Evolutionary conservation across 2,888 invertebrate species (phyloP).

Genomic region (Aspidapion aeneum): DNA sequence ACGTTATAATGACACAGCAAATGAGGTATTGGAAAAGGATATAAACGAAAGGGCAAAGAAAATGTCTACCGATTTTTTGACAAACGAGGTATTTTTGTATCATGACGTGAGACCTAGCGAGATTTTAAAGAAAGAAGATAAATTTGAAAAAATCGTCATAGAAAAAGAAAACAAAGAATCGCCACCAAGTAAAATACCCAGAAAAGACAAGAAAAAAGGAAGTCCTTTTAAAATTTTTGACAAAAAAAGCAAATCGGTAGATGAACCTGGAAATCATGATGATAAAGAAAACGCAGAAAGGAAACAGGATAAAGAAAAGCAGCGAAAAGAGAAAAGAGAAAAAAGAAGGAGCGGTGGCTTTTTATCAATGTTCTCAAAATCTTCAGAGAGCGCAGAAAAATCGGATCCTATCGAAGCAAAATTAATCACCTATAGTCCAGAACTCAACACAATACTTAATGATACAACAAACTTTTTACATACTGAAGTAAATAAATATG

Average conservation of each 20-base stretch:
- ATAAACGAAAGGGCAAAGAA: not conserved
- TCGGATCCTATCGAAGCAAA: constrained; percentile 1
- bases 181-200: constrained; percentile 17
- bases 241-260: constrained; percentile 25
- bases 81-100: constrained; percentile 34
- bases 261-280: constrained; percentile 18
- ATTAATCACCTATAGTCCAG: constrained; percentile 15
- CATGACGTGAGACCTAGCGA: constrained; percentile 34
- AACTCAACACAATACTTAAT: constrained; percentile 26
- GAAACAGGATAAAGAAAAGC: constrained; percentile 9
- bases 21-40: not conserved
- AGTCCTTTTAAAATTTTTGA: constrained; percentile 32
- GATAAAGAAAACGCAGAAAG: constrained; percentile 16
- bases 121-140: not conserved
- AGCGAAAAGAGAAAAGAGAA: constrained; percentile 19
- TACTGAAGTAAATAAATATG: constrained; percentile 36
- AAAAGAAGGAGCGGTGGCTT: constrained; percentile 15
- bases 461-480: constrained; percentile 32
- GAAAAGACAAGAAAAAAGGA: constrained; percentile 26
- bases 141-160: constrained; percentile 2
- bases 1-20: constrained; percentile 5
- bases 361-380: constrained; percentile 24
- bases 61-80: constrained; percentile 33
- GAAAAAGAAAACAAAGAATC: constrained; percentile 12
- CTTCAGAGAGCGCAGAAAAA: constrained; percentile 15